Evolutionary conservation across 35 echinoderm and acorn worm genomes (phyloP).

Genomic region (Amphiura filiformis): DNA sequence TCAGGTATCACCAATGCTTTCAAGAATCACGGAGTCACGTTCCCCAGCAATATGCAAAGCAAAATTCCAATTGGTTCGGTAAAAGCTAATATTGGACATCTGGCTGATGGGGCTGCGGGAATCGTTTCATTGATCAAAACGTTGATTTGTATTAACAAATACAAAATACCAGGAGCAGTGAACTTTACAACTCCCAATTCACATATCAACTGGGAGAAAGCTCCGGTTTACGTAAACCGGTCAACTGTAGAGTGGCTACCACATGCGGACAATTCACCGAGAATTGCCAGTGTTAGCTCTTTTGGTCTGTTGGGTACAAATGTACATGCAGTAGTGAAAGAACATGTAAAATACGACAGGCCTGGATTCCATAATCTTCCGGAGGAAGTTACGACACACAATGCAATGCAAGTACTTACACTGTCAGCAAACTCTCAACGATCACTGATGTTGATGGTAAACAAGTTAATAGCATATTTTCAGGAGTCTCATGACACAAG

Average conservation of each 20-base stretch:
- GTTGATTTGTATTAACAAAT: not conserved
- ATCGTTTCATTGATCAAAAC: not conserved
- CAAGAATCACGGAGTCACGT: not conserved
- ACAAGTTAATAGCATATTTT: not conserved
- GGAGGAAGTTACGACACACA: not conserved
- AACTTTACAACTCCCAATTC: not conserved
- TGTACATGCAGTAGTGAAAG: not conserved
- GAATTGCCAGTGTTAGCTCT: not conserved
- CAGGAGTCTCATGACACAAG: not conserved
- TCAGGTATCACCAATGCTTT: not conserved
- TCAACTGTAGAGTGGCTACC: not conserved
- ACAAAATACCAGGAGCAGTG: not conserved
- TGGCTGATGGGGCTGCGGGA: not conserved
- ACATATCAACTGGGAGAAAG: not conserved
- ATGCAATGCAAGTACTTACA: not conserved
- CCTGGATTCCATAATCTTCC: not conserved
- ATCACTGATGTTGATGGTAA: not conserved
- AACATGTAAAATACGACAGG: not conserved
- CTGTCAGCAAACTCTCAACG: not conserved
- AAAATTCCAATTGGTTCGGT: constrained; percentile 2
- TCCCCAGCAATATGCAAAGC: not conserved
- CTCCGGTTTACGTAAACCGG: not conserved
- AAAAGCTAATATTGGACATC: not conserved
- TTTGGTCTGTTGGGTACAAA: constrained; percentile 2
- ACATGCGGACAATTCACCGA: not conserved